These are phyloP conservation scores for Hippoglossus hippoglossus DNA, from an alignment of 2,797 vertebrate species.

Conservation along the genomic window DNA sequence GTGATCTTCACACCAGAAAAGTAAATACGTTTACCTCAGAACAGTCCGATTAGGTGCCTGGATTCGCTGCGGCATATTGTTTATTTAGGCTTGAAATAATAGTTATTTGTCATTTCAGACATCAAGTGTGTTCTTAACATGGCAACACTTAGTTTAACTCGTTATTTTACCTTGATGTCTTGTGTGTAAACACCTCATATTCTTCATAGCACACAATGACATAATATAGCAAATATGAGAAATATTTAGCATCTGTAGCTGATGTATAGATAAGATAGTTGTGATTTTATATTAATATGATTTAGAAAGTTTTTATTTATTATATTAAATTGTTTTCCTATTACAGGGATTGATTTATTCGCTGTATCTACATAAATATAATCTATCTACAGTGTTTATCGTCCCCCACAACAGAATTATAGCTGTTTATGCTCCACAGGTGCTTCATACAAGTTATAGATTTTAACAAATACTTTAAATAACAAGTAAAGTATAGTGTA, in stretches of 20 bases:
- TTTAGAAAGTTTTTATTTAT: background rate
- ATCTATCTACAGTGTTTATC: no score
- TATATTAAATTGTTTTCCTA: background rate
- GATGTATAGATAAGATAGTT: background rate
- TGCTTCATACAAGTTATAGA: no score
- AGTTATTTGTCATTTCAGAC: conserved; percentile 36
- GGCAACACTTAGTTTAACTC: background rate
- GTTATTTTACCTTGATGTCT: background rate
- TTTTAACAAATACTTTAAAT: no score
- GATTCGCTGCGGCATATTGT: conserved; percentile 38
- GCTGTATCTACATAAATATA: background rate
- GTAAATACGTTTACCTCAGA: conserved; percentile 75
- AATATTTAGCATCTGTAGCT: background rate
- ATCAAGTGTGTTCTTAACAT: background rate
- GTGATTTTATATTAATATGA: background rate
- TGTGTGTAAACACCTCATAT: background rate
- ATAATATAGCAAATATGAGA: background rate
- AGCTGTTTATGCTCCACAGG: no score
- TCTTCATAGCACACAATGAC: background rate
- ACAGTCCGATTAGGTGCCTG: conserved; percentile 60
- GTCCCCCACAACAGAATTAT: no score
- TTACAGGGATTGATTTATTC: background rate
- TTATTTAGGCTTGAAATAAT: conserved; percentile 6
- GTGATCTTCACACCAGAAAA: conserved; percentile 66
- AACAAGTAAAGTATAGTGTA: no score